Base-by-base conservation (phyloP, 2,888 invertebrate species). In the Cybosia mesomella region DNA sequence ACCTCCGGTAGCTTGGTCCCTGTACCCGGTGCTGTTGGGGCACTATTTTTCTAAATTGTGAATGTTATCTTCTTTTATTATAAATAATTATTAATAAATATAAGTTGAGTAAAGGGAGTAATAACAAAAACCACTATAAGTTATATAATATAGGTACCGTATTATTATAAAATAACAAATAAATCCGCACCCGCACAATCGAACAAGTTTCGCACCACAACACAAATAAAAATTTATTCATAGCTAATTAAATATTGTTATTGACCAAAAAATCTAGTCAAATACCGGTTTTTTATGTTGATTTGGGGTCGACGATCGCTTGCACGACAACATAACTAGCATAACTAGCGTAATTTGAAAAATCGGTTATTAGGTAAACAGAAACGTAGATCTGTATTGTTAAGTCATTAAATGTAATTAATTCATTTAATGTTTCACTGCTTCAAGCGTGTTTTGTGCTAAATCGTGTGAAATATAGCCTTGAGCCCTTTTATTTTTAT, bases 331-430 rank as follows among this genome's bases (percentile, higher is more conserved):
- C 68, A 70, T 72, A 62, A 57, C 61, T 55, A 32, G 43, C 68
- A 70, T 72, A 62, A 57, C 61, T 55, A 32, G 43, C 34, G 13
- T 59, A 49, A 62, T 71, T 65, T 65, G 62, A 66, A 59, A 66
- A 60, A 72, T 74, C 62, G 71, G 64, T 72, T 76, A 78, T 79
- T 78, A 75, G 71, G 65, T 60, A 70, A 73, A 71, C 60, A 59
- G 64, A 24, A 59, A 58, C 49, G 8, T 18, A 49, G 49, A 67
- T 66, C 63, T 58, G 58, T 62, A 59, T 62, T 54, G 59, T 65
- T 49, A 65, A 22, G n/a, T 58, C 22, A 24, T 24, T 55, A 55
- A 55, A 15, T n/a, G 49, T 49, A n/a, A 49, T 49, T 49, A 43
- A 15, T 43, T 18, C 0, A 49, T n/a, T 49, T 49, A 49, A 15